Conservation (phyloP, 2,888 invertebrate species). For the Agrilus cyanescens region DNA sequence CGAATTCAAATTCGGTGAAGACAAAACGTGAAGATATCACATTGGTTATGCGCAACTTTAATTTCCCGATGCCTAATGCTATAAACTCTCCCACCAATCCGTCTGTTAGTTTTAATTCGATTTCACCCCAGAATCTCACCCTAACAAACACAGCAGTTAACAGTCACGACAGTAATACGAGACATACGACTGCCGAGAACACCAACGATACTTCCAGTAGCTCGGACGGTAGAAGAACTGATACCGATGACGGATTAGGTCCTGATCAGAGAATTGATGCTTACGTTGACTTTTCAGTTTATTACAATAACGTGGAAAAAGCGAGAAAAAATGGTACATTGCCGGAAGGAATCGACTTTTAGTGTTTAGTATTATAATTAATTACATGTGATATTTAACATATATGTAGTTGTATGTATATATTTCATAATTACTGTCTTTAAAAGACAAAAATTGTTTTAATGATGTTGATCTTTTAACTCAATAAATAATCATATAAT, state of each 20-base stretch:
- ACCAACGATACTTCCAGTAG: slow-evolving; percentile 29
- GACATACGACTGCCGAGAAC: slow-evolving; percentile 30
- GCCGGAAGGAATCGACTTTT: slow-evolving; percentile 48
- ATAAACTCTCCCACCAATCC: slow-evolving; percentile 41
- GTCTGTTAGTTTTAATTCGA: slow-evolving; percentile 45
- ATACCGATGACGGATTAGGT: slow-evolving; percentile 37
- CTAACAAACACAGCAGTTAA: slow-evolving; percentile 15
- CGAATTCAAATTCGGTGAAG: slow-evolving; percentile 33
- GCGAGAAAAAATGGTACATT: slow-evolving; percentile 54
- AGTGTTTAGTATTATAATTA: slow-evolving; percentile 4
- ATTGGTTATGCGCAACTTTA: slow-evolving; percentile 74
- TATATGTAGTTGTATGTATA: no score
- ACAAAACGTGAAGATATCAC: slow-evolving; percentile 72
- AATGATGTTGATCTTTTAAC: no score
- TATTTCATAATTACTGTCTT: no score
- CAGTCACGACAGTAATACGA: slow-evolving; percentile 31
- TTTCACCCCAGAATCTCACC: slow-evolving; percentile 17
- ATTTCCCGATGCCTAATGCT: slow-evolving; percentile 59
- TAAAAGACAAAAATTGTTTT: no score
- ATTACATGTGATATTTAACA: background rate
- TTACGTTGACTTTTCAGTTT: slow-evolving; percentile 77
- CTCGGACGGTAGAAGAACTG: slow-evolving; percentile 21
- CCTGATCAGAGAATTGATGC: slow-evolving; percentile 59
- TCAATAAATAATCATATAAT: no score
- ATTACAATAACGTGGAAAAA: slow-evolving; percentile 58